Evolutionary conservation across 2,888 invertebrate genomes (phyloP), one percentile per base, ranked within the genome.

Genomic region (Zelleria hepariella): DNA sequence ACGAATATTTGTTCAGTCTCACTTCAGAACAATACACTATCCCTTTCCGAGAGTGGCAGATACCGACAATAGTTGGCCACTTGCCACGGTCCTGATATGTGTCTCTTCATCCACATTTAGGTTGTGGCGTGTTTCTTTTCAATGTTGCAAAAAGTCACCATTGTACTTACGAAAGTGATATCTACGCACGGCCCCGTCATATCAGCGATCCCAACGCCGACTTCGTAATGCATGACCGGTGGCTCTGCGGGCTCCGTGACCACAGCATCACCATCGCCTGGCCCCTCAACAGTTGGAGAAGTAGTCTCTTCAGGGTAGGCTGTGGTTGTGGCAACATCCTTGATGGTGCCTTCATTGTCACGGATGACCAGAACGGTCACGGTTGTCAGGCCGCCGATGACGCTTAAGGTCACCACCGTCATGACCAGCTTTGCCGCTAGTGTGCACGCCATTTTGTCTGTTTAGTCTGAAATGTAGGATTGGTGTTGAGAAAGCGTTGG

Each of bases 101-200:
- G n/a, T n/a, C n/a, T n/a, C n/a, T n/a, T n/a, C n/a, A n/a, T n/a
- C n/a, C n/a, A n/a, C n/a, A n/a, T n/a, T n/a, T n/a, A n/a, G n/a
- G n/a, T n/a, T n/a, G n/a, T n/a, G n/a, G n/a, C n/a, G n/a, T n/a
- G n/a, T n/a, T n/a, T n/a, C n/a, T n/a, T n/a, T n/a, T n/a, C n/a
- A n/a, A n/a, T n/a, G n/a, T n/a, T n/a, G n/a, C n/a, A n/a, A n/a
- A n/a, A n/a, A n/a, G n/a, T n/a, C n/a, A n/a, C n/a, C n/a, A n/a
- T n/a, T n/a, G n/a, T n/a, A 93, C 95, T 93, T 89, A 98, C 98
- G 89, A 98, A 96, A 66, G 93, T 92, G 59, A 98, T 93, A 82
- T 96, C 97, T 7, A 94, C 96, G n/a, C 94, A 91, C 0, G 98
- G 97, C 23, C 98, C 98, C 0, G 98, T 98, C 72, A 94, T 92